These are phyloP conservation scores for Morone saxatilis DNA, from an alignment of 2,113 vertebrate species.

Conservation along the genomic window DNA sequence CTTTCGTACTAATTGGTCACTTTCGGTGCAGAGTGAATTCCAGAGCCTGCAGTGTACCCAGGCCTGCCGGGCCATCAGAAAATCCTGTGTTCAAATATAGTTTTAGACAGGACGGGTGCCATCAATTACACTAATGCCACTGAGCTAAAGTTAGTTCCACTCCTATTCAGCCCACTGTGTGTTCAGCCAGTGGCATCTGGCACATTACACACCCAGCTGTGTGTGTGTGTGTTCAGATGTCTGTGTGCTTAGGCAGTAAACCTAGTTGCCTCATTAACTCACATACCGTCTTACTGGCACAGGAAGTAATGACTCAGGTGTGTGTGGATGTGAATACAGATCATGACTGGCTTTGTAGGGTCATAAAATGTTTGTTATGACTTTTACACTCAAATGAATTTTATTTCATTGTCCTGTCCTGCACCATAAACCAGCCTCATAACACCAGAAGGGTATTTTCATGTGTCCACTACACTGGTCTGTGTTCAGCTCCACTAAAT, in stretches of 20 bases:
- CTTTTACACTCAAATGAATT: constrained; percentile 61
- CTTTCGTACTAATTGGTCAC: constrained; percentile 43
- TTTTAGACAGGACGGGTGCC: constrained; percentile 53
- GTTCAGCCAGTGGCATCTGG: constrained; percentile 67
- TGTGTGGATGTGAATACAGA: constrained; percentile 40
- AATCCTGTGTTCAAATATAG: constrained; percentile 58
- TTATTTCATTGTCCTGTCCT: constrained; percentile 52
- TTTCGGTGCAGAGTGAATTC: constrained; percentile 24
- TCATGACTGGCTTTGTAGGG: constrained; percentile 43
- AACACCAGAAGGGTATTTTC: constrained; percentile 34
- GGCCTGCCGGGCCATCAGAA: constrained; percentile 53
- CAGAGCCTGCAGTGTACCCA: constrained; percentile 12
- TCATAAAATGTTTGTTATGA: constrained; percentile 60
- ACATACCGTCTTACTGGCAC: constrained; percentile 43
- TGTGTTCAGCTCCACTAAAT: not conserved
- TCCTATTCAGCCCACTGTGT: constrained; percentile 56
- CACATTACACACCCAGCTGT: constrained; percentile 66
- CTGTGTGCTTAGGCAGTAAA: constrained; percentile 58
- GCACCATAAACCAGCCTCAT: constrained; percentile 44
- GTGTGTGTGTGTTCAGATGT: constrained; percentile 24
- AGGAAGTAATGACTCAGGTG: constrained; percentile 48
- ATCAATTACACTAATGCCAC: constrained; percentile 67
- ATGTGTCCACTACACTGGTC: constrained; percentile 12
- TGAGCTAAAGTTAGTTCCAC: constrained; percentile 57
- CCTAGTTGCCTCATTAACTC: constrained; percentile 67